Conservation (phyloP, 2,888 invertebrate species). For the Neoscelio sp. region DNA sequence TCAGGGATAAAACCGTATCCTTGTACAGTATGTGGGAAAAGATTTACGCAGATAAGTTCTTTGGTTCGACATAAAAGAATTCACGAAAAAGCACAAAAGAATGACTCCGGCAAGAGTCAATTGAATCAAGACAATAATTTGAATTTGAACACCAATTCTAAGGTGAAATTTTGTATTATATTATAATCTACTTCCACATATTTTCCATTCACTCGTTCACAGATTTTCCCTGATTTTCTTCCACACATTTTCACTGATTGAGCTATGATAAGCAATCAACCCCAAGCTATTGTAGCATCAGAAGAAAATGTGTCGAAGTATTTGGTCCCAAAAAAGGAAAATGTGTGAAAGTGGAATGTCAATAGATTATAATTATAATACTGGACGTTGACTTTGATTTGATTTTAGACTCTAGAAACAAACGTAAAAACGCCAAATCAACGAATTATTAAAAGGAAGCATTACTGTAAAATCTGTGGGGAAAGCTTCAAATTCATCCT, state of each 20-base stretch:
- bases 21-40: conserved; percentile 79
- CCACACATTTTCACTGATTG: too few relatives aligned
- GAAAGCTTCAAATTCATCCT: conserved; percentile 78
- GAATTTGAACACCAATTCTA: conserved; percentile 29
- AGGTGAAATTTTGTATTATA: conserved; percentile 54
- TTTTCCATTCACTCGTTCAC: too few relatives aligned
- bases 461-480: conserved; percentile 80
- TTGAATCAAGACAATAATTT: conserved; percentile 37
- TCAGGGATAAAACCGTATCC: conserved; percentile 80
- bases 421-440: conserved; percentile 32
- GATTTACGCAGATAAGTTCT: conserved; percentile 79
- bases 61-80: conserved; percentile 77
- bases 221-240: too few relatives aligned
- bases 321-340: too few relatives aligned
- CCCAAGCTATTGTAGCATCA: too few relatives aligned
- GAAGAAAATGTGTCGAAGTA: too few relatives aligned
- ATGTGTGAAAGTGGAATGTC: too few relatives aligned
- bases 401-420: conserved; percentile 14
- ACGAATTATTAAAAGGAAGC: conserved; percentile 73
- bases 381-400: too few relatives aligned
- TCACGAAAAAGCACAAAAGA: conserved; percentile 70
- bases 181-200: too few relatives aligned
- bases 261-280: too few relatives aligned
- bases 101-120: conserved; percentile 15
- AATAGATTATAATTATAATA: too few relatives aligned